phyloP scores from a whole-genome alignment of 2,113 vertebrate genomes.

The Amphiprion percula region DNA sequence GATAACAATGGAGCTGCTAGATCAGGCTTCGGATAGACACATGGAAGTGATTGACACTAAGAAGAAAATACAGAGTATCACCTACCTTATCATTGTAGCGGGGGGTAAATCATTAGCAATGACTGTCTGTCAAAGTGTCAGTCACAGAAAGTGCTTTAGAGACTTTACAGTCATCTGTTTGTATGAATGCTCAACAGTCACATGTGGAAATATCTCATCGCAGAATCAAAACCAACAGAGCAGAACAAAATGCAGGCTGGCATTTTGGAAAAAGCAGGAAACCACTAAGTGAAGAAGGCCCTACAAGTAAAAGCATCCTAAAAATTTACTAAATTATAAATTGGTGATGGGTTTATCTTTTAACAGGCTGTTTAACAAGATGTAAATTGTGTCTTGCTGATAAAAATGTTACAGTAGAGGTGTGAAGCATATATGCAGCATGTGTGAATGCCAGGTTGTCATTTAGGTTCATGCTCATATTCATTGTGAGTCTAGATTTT shows the following conservation, averaged over 20 bases:
- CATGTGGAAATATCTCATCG: constrained; percentile 10
- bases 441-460: too few species aligned
- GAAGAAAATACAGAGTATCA: not conserved
- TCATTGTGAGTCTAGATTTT: too few species aligned
- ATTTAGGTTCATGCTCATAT: too few species aligned
- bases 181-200: constrained; percentile 10
- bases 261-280: constrained; percentile 6
- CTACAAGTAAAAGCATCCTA: not conserved
- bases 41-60: not conserved
- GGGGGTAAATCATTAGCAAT: constrained; percentile 10
- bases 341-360: not conserved
- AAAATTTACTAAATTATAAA: not conserved
- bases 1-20: not conserved
- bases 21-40: not conserved
- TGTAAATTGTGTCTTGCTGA: too few species aligned
- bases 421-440: not conserved
- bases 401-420: too few species aligned
- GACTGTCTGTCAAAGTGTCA: constrained; percentile 1
- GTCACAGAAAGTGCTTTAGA: constrained; percentile 14
- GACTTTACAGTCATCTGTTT: constrained; percentile 14
- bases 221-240: not conserved
- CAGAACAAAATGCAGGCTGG: constrained; percentile 1
- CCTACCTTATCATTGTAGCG: constrained; percentile 1
- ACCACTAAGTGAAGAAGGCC: not conserved
- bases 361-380: not conserved